Base-by-base conservation (phyloP, 2,797 vertebrate species). In the Brachyrhaphis roseni region DNA sequence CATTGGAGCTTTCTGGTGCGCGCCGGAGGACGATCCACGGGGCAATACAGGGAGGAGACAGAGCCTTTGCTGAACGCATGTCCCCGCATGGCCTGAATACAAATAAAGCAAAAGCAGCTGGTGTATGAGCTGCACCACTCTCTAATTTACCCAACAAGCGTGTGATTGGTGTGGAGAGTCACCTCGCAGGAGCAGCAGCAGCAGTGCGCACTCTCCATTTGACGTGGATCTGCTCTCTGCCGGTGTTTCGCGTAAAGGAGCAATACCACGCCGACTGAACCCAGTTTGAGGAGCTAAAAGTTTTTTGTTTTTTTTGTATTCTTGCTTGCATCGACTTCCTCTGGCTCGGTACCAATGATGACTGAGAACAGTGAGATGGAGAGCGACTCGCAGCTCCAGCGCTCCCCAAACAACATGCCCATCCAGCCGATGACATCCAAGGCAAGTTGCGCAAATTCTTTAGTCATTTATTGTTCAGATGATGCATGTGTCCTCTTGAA, bases 291-390 rank as follows among this genome's bases (percentile, higher is more conserved):
- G 81, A 90, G 78, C 75, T 86, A 51, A 76, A 88, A 73, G 51
- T 79, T 83, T 70, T 28, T 36, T 43, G 73, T 51, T 43, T 26
- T 39, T 36, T 59, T 74, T 46, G 23, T 23, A 26, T 39, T 26
- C 0, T 62, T 75, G 34, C 47, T 72, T 68, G 70, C 26, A 76
- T 36, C 39, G 72, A 77, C 59, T 72, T 57, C 43, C 28, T 43
- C 51, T 75, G 45, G 31, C 62, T 46, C 70, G 1, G 41, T 45
- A 43, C 62, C 81, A 23, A 92, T 89, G 92, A 97, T 97, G 96
- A 97, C 95, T 8, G 97, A 97, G 88, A 97, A 95, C 88, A 96
- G 86, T 78, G 97, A 97, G 92, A 96, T 95, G 90, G 97, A 97
- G 89, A 96, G 93, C 79, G 96, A 97, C 59, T 90, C 95, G 64